Percentiles rank a stretch among this genome's conserved stretches.
phyloP scores from a whole-genome alignment of 2,888 invertebrate genomes.

The Dolichomitus sp. region DNA sequence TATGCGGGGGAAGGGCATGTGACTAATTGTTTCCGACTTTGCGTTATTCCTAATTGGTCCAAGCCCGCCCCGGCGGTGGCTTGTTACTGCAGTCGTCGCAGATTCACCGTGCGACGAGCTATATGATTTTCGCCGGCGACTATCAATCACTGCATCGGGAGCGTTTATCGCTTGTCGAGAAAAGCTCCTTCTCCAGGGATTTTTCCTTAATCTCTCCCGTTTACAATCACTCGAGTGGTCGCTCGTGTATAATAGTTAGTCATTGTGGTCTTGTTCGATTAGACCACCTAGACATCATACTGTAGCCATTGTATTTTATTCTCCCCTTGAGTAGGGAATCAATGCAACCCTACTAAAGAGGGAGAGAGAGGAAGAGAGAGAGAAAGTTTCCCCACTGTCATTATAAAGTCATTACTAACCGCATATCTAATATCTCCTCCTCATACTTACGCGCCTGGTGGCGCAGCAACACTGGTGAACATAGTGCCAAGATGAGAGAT shows the following conservation, averaged over 20 bases:
- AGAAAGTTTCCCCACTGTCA: slow-evolving; percentile 26
- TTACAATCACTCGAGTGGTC: slow-evolving; percentile 7
- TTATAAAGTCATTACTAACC: slow-evolving; percentile 64
- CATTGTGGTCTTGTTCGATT: slow-evolving; percentile 55
- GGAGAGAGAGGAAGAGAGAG: too few relatives aligned
- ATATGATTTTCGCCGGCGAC: slow-evolving; percentile 9
- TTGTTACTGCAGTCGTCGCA: slow-evolving; percentile 55
- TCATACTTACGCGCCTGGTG: not conserved
- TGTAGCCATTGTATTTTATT: slow-evolving; percentile 23
- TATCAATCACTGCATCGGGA: slow-evolving; percentile 56
- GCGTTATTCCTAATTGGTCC: slow-evolving; percentile 78
- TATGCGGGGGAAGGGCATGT: slow-evolving; percentile 74
- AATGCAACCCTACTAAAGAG: slow-evolving; percentile 21
- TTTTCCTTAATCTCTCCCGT: not conserved
- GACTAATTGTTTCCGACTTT: slow-evolving; percentile 81
- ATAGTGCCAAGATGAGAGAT: not conserved
- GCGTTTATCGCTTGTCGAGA: slow-evolving; percentile 32
- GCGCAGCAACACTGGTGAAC: not conserved
- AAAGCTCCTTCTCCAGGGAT: slow-evolving; percentile 3
- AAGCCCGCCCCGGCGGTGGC: slow-evolving; percentile 65
- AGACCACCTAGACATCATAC: not conserved
- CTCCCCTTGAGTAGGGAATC: slow-evolving; percentile 27
- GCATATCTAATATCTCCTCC: slow-evolving; percentile 45
- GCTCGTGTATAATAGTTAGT: slow-evolving; percentile 34
- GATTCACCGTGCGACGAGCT: slow-evolving; percentile 2